Percentiles rank a stretch among this genome's conserved stretches.
phyloP scores from a whole-genome alignment of 2,113 vertebrate species.

The Scalopus aquaticus region DNA sequence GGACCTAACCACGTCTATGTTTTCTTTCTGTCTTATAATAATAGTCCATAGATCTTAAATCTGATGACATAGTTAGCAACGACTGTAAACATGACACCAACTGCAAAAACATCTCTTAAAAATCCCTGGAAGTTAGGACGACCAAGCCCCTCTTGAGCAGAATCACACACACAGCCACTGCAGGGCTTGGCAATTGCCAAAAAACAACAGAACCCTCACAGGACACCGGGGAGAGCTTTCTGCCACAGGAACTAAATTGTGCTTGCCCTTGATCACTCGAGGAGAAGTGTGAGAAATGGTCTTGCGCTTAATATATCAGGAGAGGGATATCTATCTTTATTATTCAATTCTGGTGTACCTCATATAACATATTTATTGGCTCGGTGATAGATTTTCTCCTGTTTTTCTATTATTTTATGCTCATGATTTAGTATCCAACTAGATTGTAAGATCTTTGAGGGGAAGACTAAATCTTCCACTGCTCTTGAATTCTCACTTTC shows the following conservation, averaged over 20 bases:
- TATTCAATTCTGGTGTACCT: not conserved
- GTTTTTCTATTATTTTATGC: not conserved
- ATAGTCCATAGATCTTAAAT: slow-evolving; percentile 8
- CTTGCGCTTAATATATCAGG: not conserved
- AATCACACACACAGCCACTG: not conserved
- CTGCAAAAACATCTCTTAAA: not conserved
- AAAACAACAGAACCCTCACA: not conserved
- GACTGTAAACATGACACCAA: not conserved
- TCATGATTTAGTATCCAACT: not conserved
- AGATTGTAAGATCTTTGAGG: not conserved
- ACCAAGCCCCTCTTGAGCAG: not conserved
- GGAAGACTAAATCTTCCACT: not conserved
- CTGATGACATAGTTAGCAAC: slow-evolving; percentile 1
- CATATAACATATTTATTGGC: not conserved
- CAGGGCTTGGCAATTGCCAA: not conserved
- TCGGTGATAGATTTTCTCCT: not conserved
- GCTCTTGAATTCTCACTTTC: not conserved
- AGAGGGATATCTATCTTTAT: not conserved
- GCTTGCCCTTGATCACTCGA: not conserved
- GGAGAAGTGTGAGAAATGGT: not conserved
- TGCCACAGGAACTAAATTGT: not conserved
- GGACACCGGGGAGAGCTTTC: not conserved
- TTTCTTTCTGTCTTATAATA: slow-evolving; percentile 10
- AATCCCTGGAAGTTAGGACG: not conserved
- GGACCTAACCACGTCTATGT: slow-evolving; percentile 9